Conservation (phyloP, 2,888 invertebrate genomes). For the Julus scanicus region DNA sequence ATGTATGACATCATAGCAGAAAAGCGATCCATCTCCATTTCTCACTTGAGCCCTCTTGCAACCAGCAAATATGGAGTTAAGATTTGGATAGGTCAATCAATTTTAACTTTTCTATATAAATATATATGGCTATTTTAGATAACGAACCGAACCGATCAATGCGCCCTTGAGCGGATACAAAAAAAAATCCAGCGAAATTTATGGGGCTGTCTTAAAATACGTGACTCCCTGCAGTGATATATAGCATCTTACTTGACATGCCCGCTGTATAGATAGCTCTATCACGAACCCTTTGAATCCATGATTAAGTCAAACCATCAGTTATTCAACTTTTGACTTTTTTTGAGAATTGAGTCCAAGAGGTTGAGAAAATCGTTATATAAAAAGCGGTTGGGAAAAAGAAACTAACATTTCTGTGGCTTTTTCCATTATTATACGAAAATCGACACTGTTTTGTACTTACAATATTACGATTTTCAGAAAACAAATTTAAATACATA, state of each 20-base stretch:
- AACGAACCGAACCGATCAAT: background rate
- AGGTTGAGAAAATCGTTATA: background rate
- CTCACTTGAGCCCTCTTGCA: background rate
- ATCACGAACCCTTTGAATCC: slow-evolving; percentile 28
- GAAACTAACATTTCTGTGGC: background rate
- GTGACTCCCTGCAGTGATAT: slow-evolving; percentile 36
- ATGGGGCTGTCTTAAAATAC: slow-evolving; percentile 17
- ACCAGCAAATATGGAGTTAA: slow-evolving; percentile 31
- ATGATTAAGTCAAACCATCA: slow-evolving; percentile 5
- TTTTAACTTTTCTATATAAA: slow-evolving; percentile 1
- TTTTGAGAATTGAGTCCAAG: background rate
- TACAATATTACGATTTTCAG: no score
- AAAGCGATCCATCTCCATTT: slow-evolving; percentile 32
- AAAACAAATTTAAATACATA: no score
- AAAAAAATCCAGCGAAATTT: background rate
- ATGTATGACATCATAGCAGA: slow-evolving; percentile 23
- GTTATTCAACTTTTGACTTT: background rate
- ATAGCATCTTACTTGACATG: background rate
- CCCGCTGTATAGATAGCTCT: background rate
- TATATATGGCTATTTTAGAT: slow-evolving; percentile 37
- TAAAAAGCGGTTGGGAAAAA: background rate
- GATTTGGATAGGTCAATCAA: slow-evolving; percentile 38
- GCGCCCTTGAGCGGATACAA: slow-evolving; percentile 18
- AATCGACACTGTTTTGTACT: no score
- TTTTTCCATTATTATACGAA: background rate